Base-by-base conservation (phyloP, 2,888 invertebrate genomes). In the Gastrophysa polygoni region DNA sequence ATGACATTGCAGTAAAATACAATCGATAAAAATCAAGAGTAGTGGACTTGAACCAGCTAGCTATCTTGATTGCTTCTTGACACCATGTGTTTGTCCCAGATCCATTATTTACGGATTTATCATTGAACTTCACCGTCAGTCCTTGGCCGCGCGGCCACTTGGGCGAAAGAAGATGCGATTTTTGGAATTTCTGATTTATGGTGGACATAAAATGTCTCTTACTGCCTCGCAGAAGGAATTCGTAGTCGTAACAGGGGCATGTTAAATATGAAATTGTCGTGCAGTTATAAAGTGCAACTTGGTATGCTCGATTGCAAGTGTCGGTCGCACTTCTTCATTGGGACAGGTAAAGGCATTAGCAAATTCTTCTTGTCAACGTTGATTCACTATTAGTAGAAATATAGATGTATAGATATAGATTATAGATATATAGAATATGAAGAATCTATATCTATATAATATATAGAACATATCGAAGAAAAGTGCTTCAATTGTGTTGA, bases 11-110 rank as follows among this genome's bases (percentile, higher is more conserved):
- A 77, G 61, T 75, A 76, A 74, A 71, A 73, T 73, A 73, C 73
- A 75, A 75, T 73, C 71, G 71, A 69, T 70, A 71, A 64, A 64
- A 60, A 57, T 63, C 63, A 60, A 56, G 63, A 59, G 63, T 63
- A 60, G 63, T 60, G 60, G 77, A 72, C 70, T 68, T 70, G 72
- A 71, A 70, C 68, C 62, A 57, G 62, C 47, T 67, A 64, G 66
- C 72, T 72, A 77, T 77, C 75, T 75, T 74, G 76, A 77, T 75
- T 71, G 75, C 75, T 76, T 75, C 76, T 75, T 77, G 75, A 72
- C 73, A 74, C 73, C 72, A 73, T 75, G 72, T 73, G 70, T 73
- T 75, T 75, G 74, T 75, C 75, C 74, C 73, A 73, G 72, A 75
- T 76, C 72, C 71, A 72, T 72, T 71, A 61, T 64, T 68, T 58